phyloP scores from a whole-genome alignment of 2,113 vertebrate species.

The Ciconia maguari region DNA sequence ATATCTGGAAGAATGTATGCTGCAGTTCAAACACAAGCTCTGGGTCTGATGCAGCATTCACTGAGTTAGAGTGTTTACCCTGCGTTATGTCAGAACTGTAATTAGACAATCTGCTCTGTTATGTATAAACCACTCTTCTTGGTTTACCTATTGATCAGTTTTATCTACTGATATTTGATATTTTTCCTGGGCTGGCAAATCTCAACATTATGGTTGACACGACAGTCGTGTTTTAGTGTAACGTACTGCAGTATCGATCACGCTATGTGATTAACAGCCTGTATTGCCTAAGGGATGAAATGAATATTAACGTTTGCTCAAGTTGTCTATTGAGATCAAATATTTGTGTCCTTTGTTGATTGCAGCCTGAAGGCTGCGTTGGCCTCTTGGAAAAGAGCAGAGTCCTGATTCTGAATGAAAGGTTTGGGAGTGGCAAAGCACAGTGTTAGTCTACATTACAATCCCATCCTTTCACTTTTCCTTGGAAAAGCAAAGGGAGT shows the following conservation, averaged over 20 bases:
- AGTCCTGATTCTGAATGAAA: not conserved
- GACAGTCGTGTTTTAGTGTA: not conserved
- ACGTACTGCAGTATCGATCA: not conserved
- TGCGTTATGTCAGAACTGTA: not conserved
- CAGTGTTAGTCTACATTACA: rapidly evolving
- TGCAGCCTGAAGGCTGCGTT: not conserved
- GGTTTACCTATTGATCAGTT: not conserved
- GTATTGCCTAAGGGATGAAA: not conserved
- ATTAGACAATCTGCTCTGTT: not conserved
- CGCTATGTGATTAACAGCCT: not conserved
- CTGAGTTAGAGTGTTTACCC: not conserved
- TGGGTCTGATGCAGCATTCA: not conserved
- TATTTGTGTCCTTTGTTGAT: not conserved
- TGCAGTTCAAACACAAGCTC: not conserved
- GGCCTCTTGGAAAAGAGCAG: not conserved
- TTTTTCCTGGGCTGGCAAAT: not conserved
- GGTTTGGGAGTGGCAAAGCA: not conserved
- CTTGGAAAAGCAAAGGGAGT: not conserved
- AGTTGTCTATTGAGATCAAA: not conserved
- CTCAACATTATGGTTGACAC: rapidly evolving
- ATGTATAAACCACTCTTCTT: not conserved
- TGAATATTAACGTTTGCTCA: not conserved
- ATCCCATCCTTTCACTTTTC: not conserved
- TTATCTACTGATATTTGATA: not conserved
- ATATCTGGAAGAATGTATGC: rapidly evolving